Evolutionary conservation across 2,113 vertebrate genomes (phyloP).

Genomic region (Empidonax traillii): DNA sequence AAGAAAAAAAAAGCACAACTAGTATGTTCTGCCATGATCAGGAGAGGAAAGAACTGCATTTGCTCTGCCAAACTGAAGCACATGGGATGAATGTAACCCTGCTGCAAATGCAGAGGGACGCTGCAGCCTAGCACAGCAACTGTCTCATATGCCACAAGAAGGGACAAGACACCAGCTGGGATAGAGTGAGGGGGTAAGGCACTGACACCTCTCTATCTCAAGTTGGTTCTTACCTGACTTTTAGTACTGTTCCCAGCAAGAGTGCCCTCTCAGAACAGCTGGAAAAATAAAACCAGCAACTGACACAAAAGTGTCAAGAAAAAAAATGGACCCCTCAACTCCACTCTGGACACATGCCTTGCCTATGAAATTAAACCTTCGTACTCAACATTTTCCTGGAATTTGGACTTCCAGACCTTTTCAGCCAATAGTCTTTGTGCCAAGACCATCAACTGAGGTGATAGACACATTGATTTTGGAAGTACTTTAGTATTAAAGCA

Average conservation of each 20-base stretch:
- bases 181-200: background rate
- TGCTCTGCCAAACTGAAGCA: background rate
- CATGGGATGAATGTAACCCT: accelerated
- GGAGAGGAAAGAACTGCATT: background rate
- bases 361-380: background rate
- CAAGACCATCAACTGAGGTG: background rate
- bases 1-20: background rate
- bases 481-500: background rate
- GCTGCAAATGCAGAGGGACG: background rate
- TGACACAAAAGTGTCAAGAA: background rate
- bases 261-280: background rate
- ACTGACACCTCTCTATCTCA: background rate
- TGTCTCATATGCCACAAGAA: accelerated
- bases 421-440: background rate
- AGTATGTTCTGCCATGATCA: background rate
- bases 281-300: background rate
- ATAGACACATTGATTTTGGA: background rate
- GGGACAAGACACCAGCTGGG: background rate
- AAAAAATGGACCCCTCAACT: background rate
- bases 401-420: background rate
- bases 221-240: background rate
- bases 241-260: background rate
- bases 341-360: background rate
- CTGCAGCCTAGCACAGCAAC: background rate
- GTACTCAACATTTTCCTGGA: background rate